A percentile compares a stretch with the other conserved stretches of the same genome.
Evolutionary conservation across 2,797 vertebrate species (phyloP).

Genomic region (Ctenopoma multispine): DNA sequence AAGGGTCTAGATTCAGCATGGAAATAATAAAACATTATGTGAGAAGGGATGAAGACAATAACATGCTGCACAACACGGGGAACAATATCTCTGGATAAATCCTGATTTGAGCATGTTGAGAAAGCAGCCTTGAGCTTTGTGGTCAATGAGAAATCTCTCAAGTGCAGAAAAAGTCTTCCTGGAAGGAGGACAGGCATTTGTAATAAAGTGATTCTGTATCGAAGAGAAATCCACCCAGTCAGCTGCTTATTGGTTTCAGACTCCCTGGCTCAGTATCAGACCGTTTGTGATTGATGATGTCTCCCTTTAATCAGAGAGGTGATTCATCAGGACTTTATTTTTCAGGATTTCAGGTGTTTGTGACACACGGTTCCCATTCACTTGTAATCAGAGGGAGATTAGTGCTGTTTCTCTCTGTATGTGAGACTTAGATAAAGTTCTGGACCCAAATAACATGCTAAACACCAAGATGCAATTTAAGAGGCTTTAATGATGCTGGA

Average conservation of each 20-base stretch:
- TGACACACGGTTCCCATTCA: conserved; percentile 39
- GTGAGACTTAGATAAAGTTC: neutral
- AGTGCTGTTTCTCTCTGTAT: conserved; percentile 19
- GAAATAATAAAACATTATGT: conserved; percentile 57
- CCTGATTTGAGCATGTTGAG: conserved; percentile 28
- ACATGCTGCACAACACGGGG: neutral
- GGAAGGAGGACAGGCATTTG: conserved; percentile 47
- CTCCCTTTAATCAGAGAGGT: conserved; percentile 70
- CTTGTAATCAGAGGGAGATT: conserved; percentile 58
- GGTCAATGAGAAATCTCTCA: conserved; percentile 44
- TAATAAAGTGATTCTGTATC: conserved; percentile 68
- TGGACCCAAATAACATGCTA: no score
- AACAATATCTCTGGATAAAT: conserved; percentile 49
- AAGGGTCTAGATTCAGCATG: no score
- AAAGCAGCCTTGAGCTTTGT: conserved; percentile 15
- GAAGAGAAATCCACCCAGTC: conserved; percentile 44
- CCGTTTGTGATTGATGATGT: conserved; percentile 67
- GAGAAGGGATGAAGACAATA: conserved; percentile 46
- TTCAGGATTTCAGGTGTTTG: conserved; percentile 51
- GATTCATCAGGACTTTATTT: conserved; percentile 58
- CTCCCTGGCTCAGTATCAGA: conserved; percentile 12
- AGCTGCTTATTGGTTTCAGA: conserved; percentile 61
- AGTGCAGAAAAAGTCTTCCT: conserved; percentile 38
- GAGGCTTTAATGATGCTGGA: no score
- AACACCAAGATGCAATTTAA: no score